Base-by-base conservation (phyloP, 1,140 invertebrate genomes). In the Schmidtea mediterranea region DNA sequence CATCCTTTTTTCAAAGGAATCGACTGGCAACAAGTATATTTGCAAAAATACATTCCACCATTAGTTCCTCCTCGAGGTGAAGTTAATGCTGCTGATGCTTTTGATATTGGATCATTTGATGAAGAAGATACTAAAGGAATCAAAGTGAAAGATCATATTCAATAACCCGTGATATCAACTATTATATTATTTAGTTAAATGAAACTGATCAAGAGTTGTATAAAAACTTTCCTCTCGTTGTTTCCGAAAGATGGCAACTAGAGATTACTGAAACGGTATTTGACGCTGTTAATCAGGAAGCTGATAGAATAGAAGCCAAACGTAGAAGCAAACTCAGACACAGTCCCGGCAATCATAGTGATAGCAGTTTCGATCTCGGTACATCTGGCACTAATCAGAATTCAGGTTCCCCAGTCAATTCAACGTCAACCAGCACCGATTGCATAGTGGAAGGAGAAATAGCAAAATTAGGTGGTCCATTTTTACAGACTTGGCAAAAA, bases 31-130 rank as follows among this genome's bases (percentile, higher is more conserved):
- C 82, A 90, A 65, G 87, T 94, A 37, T 94, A 92, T 62, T 73
- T 89, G 48, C 84, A 92, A 68, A 92, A 95, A 66, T 95, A 95
- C 68, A 80, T 82, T n/a, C 90, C 92, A 19, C 90, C 92, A 6
- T 69, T 97, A 48, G 89, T 97, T 53, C 92, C 92, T 38, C 90
- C 92, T 1, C 71, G 90, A 50, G 92, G 90, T 1, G 90, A 98
- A 69, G 92, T 98, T 1, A 98, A 98, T 71, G 92, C 92, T 13
- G 90, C 90, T 1, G 92, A 98, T 71, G 92, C 92, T 18, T 98
- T 98, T 68, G 92, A 98, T 62, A 98, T 98, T 62, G 92, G 92
- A 38, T 95, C 87, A 40, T 98, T 98, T 70, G 92, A 98, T 64
- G 92, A 97, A 62, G 92, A 98, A 61, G 92, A 98, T 63, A 95